A percentile compares a stretch with the other conserved stretches of the same genome.
Evolutionary conservation across 2,113 vertebrate species (phyloP).

Genomic region (Macquaria australasica): DNA sequence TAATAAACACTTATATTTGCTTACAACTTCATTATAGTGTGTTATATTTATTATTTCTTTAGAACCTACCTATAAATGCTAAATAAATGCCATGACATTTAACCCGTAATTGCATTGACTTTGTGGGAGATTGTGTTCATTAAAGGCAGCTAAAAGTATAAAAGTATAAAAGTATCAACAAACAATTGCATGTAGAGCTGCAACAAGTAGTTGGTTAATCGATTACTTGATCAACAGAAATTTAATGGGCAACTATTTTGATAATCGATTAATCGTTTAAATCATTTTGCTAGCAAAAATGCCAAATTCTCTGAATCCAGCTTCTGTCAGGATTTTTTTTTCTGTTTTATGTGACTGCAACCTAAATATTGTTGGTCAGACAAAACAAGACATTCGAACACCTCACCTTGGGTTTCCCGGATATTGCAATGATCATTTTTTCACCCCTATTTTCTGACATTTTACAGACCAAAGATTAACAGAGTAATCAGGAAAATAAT

Average conservation of each 20-base stretch:
- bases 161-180: not conserved
- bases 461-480: too few species aligned
- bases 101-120: not conserved
- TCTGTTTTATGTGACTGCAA: not conserved
- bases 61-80: not conserved
- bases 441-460: too few species aligned
- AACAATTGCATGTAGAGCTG: not conserved
- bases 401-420: too few species aligned
- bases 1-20: not conserved
- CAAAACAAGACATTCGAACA: too few species aligned
- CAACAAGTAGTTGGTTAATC: not conserved
- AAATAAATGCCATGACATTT: not conserved
- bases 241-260: not conserved
- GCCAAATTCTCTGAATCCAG: not conserved
- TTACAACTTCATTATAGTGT: too few species aligned
- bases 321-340: not conserved
- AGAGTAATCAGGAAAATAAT: too few species aligned
- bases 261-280: not conserved
- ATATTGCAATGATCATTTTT: too few species aligned
- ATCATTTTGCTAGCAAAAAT: not conserved
- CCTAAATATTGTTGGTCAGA: too few species aligned
- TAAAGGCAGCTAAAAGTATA: not conserved
- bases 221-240: not conserved
- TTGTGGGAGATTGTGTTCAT: not conserved
- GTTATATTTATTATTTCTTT: not conserved